Conservation (phyloP, 1,140 invertebrate species). For the Bombus waltoni region DNA sequence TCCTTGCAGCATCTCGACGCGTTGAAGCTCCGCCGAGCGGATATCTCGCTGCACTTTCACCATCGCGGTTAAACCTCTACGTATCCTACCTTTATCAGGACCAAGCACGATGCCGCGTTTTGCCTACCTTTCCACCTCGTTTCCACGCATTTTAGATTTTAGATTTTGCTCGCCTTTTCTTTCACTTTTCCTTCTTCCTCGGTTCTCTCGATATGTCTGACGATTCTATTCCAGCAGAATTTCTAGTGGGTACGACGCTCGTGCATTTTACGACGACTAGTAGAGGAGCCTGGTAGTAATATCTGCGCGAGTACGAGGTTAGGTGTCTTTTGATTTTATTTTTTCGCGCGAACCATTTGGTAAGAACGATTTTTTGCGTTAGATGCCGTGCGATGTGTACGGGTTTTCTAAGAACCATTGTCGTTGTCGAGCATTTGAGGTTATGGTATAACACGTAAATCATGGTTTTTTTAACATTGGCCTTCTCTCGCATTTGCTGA, state of each 20-base stretch:
- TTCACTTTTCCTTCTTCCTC: neutral
- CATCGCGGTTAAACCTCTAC: conserved; percentile 64
- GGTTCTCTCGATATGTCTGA: neutral
- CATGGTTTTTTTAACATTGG: too few relatives aligned
- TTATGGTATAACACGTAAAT: too few relatives aligned
- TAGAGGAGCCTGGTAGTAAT: neutral
- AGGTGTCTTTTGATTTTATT: conserved; percentile 48
- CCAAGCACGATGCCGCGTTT: conserved; percentile 36
- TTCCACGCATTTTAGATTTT: conserved; percentile 2
- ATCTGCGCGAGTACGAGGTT: neutral
- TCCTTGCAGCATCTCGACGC: conserved; percentile 59
- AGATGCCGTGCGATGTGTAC: neutral
- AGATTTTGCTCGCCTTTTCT: neutral
- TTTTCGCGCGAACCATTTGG: conserved; percentile 4
- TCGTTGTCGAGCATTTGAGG: too few relatives aligned
- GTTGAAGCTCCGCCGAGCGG: conserved; percentile 45
- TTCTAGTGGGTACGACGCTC: neutral
- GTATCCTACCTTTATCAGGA: conserved; percentile 61
- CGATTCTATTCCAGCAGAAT: neutral
- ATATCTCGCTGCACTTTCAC: conserved; percentile 67
- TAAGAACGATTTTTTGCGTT: neutral
- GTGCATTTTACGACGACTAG: conserved; percentile 21
- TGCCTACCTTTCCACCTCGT: conserved; percentile 24
- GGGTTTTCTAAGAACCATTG: too few relatives aligned
- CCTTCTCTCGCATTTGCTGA: too few relatives aligned